phyloP scores from a whole-genome alignment of 2,888 invertebrate species.

The Pyrrhosoma nymphula region DNA sequence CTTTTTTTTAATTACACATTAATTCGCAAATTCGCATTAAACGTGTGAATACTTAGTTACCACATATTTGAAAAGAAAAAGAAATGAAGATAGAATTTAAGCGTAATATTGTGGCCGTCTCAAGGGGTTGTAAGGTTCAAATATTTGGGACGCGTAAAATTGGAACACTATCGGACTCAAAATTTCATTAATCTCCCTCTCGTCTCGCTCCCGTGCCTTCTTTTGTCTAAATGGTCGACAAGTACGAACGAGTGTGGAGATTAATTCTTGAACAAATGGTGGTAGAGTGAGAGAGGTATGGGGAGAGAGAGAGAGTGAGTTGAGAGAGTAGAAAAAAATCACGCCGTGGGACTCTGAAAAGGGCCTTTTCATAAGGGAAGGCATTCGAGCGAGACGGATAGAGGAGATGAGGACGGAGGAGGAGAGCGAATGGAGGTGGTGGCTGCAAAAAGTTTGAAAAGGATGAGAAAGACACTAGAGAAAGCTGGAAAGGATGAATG shows the following conservation, averaged over 20 bases:
- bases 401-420: neutral
- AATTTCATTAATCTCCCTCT: conserved; percentile 28
- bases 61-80: neutral
- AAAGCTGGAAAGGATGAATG: too few species aligned
- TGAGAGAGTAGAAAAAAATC: neutral
- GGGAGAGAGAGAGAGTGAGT: too few species aligned
- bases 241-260: conserved; percentile 12
- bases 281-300: neutral
- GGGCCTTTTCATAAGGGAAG: neutral
- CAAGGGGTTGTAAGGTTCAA: neutral
- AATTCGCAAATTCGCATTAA: too few species aligned
- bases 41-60: too few species aligned
- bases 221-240: conserved; percentile 14
- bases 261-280: neutral
- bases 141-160: neutral
- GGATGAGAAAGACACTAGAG: too few species aligned
- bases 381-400: neutral
- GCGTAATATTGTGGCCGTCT: neutral
- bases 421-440: neutral
- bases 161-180: neutral
- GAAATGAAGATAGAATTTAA: neutral
- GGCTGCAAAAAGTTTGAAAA: neutral
- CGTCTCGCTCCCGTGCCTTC: conserved; percentile 6
- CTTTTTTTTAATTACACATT: too few species aligned
- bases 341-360: neutral